Base-by-base conservation (phyloP, 2,888 invertebrate species). In the Pterobdella sp. region DNA sequence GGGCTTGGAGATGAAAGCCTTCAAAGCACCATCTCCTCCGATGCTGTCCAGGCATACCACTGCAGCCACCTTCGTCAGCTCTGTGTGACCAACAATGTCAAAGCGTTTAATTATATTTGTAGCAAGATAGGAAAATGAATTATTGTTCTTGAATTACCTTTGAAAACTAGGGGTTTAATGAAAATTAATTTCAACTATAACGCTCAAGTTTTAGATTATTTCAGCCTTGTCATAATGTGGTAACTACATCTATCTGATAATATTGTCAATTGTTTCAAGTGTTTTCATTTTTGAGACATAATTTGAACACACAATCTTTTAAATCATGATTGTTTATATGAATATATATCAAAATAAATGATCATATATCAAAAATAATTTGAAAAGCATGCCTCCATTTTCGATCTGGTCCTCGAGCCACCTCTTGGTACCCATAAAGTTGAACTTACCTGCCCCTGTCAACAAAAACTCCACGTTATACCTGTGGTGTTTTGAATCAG, bases 391-490 rank as follows among this genome's bases (percentile, higher is more conserved):
- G 92, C 93, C 87, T 90, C 91, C 76, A 90, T 88, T 89, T 81
- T 97, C 96, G 75, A 93, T 83, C 81, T 93, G 92, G 81, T 94
- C 93, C 81, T 95, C 94, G 22, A 97, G 86, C 93, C 94, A 97
- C 81, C 93, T 93, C 85, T 95, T 94, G 63, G 92, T 90, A 0
- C 96, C 94, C 83, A 93, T 92, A 82, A 92, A 98, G 86, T 96
- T 98, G 56, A 91, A 87, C 82, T 93, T 91, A 1, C 97, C 97
- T 63, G 90, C 91, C 31, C 94, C 94, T 36, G 93, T 89, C 73
- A 95, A 86, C 72, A 94, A 87, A 84, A 98, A 98, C 72, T 96
- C 85, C 22, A 97, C 84, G 76, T 87, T 86, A 76, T 82, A 84
- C 77, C 93, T 89, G 69, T 22, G 0, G n/a, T n/a, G 32, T 10